Conservation (phyloP, 2,888 invertebrate genomes). For the Monochamus alternatus region DNA sequence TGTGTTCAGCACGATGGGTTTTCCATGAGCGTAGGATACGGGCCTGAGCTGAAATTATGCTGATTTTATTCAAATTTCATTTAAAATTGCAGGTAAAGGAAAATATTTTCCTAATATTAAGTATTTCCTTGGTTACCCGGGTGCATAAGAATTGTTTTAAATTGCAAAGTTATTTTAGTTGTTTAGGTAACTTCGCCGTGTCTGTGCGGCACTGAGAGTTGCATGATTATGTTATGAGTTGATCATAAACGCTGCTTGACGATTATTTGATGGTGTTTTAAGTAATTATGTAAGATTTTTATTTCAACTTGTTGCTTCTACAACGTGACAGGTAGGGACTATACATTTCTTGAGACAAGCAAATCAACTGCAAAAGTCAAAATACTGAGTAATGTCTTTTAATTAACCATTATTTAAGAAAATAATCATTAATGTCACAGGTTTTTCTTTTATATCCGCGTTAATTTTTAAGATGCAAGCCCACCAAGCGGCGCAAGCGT, state of each 20-base stretch:
- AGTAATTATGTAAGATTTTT: constrained; percentile 68
- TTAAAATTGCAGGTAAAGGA: constrained; percentile 58
- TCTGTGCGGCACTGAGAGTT: constrained; percentile 48
- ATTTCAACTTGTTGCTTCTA: constrained; percentile 64
- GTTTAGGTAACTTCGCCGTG: constrained; percentile 21
- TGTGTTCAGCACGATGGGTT: constrained; percentile 65
- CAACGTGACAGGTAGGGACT: background rate
- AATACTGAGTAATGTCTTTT: too few species aligned
- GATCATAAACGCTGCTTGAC: constrained; percentile 67
- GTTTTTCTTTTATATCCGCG: too few species aligned
- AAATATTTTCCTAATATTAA: constrained; percentile 54
- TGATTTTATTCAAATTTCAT: constrained; percentile 63
- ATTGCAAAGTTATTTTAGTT: constrained; percentile 27
- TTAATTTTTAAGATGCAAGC: too few species aligned
- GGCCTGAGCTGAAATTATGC: constrained; percentile 54
- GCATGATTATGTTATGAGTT: constrained; percentile 67
- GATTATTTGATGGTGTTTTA: constrained; percentile 66
- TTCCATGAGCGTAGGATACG: constrained; percentile 63
- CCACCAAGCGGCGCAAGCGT: too few species aligned
- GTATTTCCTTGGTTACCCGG: constrained; percentile 36
- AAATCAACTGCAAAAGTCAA: too few species aligned
- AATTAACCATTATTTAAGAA: too few species aligned
- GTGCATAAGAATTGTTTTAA: constrained; percentile 43
- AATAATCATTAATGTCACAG: too few species aligned
- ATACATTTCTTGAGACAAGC: too few species aligned